Conservation (phyloP, 2,113 vertebrate genomes). For the Paraplagusia blochii region DNA sequence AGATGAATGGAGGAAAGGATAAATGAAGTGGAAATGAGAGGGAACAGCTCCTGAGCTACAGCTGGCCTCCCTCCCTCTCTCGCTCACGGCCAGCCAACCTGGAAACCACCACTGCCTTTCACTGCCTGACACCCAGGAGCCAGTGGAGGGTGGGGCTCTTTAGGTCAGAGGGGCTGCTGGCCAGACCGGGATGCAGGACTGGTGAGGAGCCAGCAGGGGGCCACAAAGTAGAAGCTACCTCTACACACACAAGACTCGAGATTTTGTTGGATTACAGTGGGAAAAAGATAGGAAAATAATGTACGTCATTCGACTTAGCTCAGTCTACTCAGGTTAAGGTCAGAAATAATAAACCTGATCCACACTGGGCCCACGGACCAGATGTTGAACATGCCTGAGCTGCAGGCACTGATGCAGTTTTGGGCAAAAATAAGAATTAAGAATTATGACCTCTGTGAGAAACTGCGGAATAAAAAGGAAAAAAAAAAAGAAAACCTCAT, state of each 20-base stretch:
- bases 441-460: conserved; percentile 12
- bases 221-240: background rate
- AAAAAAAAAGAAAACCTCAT: conserved; percentile 1
- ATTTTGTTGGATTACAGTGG: too few relatives aligned
- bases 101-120: conserved; percentile 40
- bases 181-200: background rate
- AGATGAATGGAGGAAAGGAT: conserved; percentile 33
- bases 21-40: conserved; percentile 70
- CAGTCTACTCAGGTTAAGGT: too few relatives aligned
- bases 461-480: background rate
- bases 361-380: too few relatives aligned
- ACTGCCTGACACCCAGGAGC: conserved; percentile 8
- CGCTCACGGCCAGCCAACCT: conserved; percentile 29
- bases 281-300: too few relatives aligned
- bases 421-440: conserved; percentile 29
- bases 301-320: too few relatives aligned
- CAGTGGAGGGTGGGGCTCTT: background rate
- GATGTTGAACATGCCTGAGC: too few relatives aligned
- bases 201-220: conserved; percentile 1
- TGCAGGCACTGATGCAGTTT: background rate
- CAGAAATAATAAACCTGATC: too few relatives aligned
- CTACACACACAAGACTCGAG: background rate
- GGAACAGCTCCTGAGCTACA: conserved; percentile 56
- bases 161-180: background rate
- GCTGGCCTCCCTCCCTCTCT: conserved; percentile 47